These are phyloP conservation scores for Anastrepha ludens DNA, from an alignment of 1,140 invertebrate species.

Conservation along the genomic window DNA sequence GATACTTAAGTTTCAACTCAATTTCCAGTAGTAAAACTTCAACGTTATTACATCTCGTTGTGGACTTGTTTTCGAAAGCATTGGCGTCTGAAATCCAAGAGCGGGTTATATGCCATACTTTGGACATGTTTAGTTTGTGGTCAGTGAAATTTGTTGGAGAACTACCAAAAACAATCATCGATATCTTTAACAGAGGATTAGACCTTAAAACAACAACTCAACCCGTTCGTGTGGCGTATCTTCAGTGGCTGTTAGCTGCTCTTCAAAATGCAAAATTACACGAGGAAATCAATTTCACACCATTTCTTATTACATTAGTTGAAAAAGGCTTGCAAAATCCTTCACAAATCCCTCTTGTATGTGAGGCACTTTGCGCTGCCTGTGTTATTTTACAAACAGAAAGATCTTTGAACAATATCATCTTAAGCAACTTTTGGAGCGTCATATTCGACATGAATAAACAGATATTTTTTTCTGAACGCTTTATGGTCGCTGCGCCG, in stretches of 20 bases:
- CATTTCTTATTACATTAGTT: constrained; percentile 80
- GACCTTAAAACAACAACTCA: constrained; percentile 86
- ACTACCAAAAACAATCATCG: constrained; percentile 82
- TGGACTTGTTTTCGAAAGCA: constrained; percentile 84
- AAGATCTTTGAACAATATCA: constrained; percentile 64
- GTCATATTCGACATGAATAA: constrained; percentile 84
- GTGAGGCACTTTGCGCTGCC: constrained; percentile 87
- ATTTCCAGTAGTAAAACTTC: constrained; percentile 79
- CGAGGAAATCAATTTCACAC: constrained; percentile 76
- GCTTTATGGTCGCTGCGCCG: constrained; percentile 82
- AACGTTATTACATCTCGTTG: constrained; percentile 79
- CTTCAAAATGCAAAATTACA: constrained; percentile 77
- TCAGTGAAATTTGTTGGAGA: constrained; percentile 80
- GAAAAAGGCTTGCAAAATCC: constrained; percentile 82
- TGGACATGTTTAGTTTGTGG: constrained; percentile 90
- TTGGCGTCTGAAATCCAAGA: constrained; percentile 94
- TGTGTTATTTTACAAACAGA: constrained; percentile 82
- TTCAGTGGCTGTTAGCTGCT: constrained; percentile 81
- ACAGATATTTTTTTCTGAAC: constrained; percentile 88
- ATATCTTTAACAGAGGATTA: constrained; percentile 88
- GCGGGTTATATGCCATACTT: constrained; percentile 87
- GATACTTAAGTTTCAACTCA: constrained; percentile 85
- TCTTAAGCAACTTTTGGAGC: constrained; percentile 79
- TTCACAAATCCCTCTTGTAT: constrained; percentile 79
- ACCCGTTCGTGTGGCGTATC: constrained; percentile 85